Conservation (phyloP, 1,140 invertebrate species). For the Zaprionus ghesquierei region DNA sequence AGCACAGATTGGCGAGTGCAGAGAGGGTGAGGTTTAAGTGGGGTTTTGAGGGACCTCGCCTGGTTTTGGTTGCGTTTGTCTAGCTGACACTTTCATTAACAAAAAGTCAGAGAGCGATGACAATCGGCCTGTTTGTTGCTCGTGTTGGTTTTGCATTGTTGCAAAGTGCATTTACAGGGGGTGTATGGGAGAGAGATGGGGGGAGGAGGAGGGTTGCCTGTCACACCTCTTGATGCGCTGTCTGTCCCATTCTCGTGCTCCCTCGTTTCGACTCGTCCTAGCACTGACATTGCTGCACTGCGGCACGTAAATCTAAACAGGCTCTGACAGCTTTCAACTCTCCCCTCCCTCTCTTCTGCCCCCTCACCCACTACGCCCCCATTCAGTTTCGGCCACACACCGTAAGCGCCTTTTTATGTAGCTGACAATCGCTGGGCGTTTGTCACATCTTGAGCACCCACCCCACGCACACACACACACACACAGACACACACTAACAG, state of each 20-base stretch:
- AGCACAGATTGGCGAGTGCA: not conserved
- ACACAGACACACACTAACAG: conserved; percentile 26
- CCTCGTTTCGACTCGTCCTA: conserved; percentile 28
- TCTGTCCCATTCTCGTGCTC: conserved; percentile 28
- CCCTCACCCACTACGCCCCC: not conserved
- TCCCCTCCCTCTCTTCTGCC: conserved; percentile 12
- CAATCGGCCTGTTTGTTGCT: conserved; percentile 38
- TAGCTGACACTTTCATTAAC: conserved; percentile 80
- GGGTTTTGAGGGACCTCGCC: not conserved
- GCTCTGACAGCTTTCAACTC: conserved; percentile 74
- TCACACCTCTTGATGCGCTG: conserved; percentile 54
- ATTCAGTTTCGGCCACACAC: not conserved
- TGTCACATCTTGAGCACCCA: conserved; percentile 61
- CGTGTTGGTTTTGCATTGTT: conserved; percentile 71
- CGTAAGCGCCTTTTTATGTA: conserved; percentile 60
- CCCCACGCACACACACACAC: conserved; percentile 20
- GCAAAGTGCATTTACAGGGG: conserved; percentile 57
- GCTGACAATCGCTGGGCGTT: conserved; percentile 26
- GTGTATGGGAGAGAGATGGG: not conserved
- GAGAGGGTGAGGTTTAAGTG: not conserved
- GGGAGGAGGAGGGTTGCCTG: not conserved
- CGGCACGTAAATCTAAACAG: conserved; percentile 80
- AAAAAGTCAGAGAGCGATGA: conserved; percentile 75
- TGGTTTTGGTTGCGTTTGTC: conserved; percentile 59
- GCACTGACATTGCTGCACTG: conserved; percentile 74